Evolutionary conservation across 2,888 invertebrate species (phyloP).

Genomic region (Neoscelio sp.): DNA sequence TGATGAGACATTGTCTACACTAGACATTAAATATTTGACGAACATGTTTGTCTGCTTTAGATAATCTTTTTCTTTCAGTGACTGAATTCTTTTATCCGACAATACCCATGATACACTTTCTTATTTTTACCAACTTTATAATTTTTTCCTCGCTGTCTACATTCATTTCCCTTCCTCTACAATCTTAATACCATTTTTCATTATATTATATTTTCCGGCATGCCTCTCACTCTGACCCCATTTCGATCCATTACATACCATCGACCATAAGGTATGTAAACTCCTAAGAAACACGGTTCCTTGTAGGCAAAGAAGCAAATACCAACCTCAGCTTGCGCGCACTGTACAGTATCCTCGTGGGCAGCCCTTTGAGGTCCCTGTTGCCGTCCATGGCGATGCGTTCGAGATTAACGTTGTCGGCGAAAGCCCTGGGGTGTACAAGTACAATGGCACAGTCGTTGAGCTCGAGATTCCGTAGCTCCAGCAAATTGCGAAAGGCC

Average conservation of each 20-base stretch:
- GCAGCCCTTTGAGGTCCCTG: conserved; percentile 88
- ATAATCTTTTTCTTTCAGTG: no score
- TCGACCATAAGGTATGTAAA: background rate
- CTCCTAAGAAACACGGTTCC: conserved; percentile 3
- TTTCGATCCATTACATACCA: conserved; percentile 14
- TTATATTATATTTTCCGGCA: background rate
- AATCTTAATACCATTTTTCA: background rate
- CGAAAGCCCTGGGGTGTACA: conserved; percentile 91
- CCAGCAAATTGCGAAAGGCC: conserved; percentile 93
- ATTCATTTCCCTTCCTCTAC: no score
- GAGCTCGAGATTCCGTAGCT: conserved; percentile 90
- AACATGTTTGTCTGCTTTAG: no score
- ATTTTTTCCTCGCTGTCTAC: no score
- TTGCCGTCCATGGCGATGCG: conserved; percentile 92
- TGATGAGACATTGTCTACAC: no score
- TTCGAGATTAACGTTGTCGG: conserved; percentile 93
- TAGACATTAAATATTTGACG: no score
- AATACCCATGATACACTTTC: no score
- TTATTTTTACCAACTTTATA: no score
- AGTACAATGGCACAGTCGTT: conserved; percentile 84
- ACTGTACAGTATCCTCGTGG: conserved; percentile 93
- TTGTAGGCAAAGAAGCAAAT: conserved; percentile 12
- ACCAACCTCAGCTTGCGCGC: conserved; percentile 88
- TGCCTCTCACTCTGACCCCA: background rate
- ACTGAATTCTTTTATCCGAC: no score